Percentiles rank a stretch among this genome's conserved stretches.
phyloP scores from a whole-genome alignment of 2,113 vertebrate genomes.

The Crypturellus undulatus region DNA sequence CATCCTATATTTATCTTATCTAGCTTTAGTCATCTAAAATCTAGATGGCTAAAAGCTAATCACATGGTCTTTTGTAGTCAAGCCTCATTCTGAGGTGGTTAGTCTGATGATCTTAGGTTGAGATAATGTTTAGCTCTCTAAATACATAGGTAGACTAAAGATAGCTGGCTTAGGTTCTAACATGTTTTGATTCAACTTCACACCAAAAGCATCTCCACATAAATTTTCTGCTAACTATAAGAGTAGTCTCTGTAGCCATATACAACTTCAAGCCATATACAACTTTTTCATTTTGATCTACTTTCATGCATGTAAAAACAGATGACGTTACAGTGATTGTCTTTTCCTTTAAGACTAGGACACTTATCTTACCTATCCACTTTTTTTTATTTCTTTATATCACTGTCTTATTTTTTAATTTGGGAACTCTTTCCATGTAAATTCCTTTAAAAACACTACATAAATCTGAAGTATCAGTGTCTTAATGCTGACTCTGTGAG shows the following conservation, averaged over 20 bases:
- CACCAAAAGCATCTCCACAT: neutral
- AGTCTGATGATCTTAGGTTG: neutral
- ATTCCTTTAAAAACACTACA: neutral
- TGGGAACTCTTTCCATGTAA: neutral
- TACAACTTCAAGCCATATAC: neutral
- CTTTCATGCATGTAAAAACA: neutral
- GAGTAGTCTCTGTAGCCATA: neutral
- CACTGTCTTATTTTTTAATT: neutral
- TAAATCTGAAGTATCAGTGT: neutral
- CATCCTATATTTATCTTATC: neutral
- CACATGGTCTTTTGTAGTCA: neutral
- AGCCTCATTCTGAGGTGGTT: neutral
- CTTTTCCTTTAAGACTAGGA: neutral
- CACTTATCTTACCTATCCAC: neutral
- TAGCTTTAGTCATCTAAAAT: neutral
- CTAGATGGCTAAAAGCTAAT: neutral
- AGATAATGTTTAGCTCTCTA: neutral
- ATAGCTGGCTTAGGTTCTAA: neutral
- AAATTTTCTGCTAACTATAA: neutral
- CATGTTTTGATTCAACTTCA: neutral
- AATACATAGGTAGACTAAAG: neutral
- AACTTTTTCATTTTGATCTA: neutral
- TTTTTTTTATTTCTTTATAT: neutral
- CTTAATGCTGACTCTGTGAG: neutral
- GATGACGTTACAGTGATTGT: neutral